Evolutionary conservation across 2,113 vertebrate species (phyloP).

Genomic region (Neolamprologus ventralis): DNA sequence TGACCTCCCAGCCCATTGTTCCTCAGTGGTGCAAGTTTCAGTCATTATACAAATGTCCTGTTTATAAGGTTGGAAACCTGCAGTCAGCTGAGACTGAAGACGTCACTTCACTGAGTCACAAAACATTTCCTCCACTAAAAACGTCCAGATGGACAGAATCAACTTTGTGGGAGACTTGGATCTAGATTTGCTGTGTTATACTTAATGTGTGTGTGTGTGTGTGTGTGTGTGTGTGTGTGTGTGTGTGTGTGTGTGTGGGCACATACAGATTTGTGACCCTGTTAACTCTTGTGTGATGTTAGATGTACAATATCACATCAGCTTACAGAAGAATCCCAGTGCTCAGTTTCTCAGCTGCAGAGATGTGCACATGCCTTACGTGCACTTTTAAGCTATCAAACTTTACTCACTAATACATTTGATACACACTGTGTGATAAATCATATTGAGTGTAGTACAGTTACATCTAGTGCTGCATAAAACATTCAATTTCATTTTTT

Average conservation of each 20-base stretch:
- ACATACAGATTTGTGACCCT: neutral
- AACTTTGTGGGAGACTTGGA: neutral
- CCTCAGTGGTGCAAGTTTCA: neutral
- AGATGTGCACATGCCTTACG: neutral
- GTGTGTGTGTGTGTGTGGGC: neutral
- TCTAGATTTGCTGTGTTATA: neutral
- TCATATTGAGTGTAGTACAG: neutral
- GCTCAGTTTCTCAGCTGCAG: neutral
- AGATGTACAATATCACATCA: neutral
- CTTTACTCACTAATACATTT: neutral
- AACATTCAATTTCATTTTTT: neutral
- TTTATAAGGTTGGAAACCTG: neutral
- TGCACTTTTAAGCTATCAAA: neutral
- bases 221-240: neutral
- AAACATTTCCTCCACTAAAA: neutral
- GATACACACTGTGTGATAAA: neutral
- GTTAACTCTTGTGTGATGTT: neutral
- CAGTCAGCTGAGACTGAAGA: neutral
- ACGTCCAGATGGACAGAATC: fast-evolving
- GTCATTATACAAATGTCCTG: neutral
- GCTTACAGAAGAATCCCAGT: neutral
- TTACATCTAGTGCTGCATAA: neutral
- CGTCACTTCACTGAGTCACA: fast-evolving
- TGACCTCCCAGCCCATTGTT: neutral
- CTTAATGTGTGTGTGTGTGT: neutral